A percentile compares a stretch with the other conserved stretches of the same genome.
Conservation (phyloP, 2,113 vertebrate genomes). For the Cyprinodon brontotheroides region DNA sequence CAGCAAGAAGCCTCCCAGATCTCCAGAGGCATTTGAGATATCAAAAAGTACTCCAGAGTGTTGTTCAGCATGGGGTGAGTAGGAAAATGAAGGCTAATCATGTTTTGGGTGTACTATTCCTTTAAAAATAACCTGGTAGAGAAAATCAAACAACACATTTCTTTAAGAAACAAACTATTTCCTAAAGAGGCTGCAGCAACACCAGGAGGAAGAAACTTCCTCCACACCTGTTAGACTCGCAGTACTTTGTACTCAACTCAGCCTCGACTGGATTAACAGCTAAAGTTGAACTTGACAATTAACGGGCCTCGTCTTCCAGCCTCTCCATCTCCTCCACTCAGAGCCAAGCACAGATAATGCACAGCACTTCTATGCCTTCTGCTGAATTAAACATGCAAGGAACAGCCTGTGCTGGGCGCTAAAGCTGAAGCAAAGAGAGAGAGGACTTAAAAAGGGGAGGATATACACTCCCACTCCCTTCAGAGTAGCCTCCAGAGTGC, state of each 20-base stretch:
- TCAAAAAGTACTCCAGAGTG: too few relatives aligned
- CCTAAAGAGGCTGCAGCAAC: conserved; percentile 27
- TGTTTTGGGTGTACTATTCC: too few relatives aligned
- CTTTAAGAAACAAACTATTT: conserved; percentile 39
- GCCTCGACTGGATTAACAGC: conserved; percentile 65
- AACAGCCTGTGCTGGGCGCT: conserved; percentile 57
- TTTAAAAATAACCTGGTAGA: too few relatives aligned
- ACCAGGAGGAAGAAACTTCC: conserved; percentile 51
- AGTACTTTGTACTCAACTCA: conserved; percentile 39
- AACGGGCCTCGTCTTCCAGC: conserved; percentile 51
- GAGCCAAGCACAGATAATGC: conserved; percentile 54
- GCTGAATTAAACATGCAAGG: conserved; percentile 74
- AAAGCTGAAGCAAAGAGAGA: conserved; percentile 38
- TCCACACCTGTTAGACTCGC: conserved; percentile 47
- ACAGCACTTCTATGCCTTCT: conserved; percentile 66
- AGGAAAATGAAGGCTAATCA: too few relatives aligned
- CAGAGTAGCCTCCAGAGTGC: conserved; percentile 43
- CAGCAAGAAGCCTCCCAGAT: too few relatives aligned
- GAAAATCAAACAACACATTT: conserved; percentile 17
- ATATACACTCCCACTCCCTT: conserved; percentile 30
- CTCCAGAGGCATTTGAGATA: too few relatives aligned
- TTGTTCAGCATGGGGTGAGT: too few relatives aligned
- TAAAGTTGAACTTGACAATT: conserved; percentile 59
- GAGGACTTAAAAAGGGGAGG: conserved; percentile 30
- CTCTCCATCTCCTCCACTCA: conserved; percentile 22